Evolutionary conservation across 2,888 invertebrate genomes (phyloP).

Genomic region (Drosophila nigritarsus): DNA sequence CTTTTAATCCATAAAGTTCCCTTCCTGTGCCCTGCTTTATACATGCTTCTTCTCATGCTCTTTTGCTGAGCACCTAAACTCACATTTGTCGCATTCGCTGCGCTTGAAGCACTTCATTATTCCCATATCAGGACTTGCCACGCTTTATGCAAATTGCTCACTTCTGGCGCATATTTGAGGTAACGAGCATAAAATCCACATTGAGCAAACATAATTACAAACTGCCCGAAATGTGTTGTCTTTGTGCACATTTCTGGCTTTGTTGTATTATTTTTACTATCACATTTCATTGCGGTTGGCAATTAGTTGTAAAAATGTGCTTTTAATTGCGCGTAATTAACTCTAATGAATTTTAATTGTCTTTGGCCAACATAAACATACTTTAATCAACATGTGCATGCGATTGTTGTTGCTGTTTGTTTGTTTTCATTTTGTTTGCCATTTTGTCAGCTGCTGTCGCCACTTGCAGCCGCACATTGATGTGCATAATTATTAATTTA

Average conservation of each 20-base stretch:
- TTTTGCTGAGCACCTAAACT: conserved; percentile 20
- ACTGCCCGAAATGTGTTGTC: conserved; percentile 4
- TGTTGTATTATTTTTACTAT: conserved; percentile 1
- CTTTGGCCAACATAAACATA: conserved; percentile 38
- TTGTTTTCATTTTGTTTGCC: conserved; percentile 15
- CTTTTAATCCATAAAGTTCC: neutral
- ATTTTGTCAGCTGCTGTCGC: conserved; percentile 60
- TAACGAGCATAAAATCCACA: conserved; percentile 38
- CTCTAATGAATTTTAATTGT: conserved; percentile 74
- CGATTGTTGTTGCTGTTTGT: conserved; percentile 14
- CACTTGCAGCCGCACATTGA: conserved; percentile 28
- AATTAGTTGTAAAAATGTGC: conserved; percentile 75
- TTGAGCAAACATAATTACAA: conserved; percentile 50
- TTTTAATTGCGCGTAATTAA: conserved; percentile 74
- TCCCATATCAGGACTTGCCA: conserved; percentile 7
- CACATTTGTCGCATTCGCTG: conserved; percentile 52
- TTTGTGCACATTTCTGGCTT: conserved; percentile 15
- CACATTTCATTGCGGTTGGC: conserved; percentile 25
- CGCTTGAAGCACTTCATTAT: conserved; percentile 30
- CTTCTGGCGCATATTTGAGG: conserved; percentile 15
- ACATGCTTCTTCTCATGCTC: rapidly evolving
- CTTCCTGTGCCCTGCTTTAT: neutral
- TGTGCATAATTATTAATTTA: conserved; percentile 48
- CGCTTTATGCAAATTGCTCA: conserved; percentile 18
- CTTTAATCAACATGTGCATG: conserved; percentile 61